Percentiles rank a stretch among this genome's conserved stretches.
phyloP scores from a whole-genome alignment of 1,140 invertebrate genomes.

The Drosophila gunungcola region DNA sequence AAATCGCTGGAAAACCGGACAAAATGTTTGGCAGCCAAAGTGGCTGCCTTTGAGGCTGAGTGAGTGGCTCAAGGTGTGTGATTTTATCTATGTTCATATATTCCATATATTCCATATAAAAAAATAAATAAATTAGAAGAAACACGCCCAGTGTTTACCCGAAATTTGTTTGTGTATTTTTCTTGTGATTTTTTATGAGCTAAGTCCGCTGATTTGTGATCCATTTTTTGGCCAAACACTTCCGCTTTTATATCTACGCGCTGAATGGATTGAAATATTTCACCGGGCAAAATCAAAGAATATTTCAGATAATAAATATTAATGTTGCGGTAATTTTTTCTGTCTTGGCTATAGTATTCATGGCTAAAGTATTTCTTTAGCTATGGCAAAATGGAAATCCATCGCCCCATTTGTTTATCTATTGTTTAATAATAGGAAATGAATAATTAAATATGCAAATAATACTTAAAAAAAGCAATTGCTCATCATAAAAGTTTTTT shows the following conservation, averaged over 20 bases:
- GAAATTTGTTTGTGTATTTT: slow-evolving; percentile 30
- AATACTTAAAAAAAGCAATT: slow-evolving; percentile 21
- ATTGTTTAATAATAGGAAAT: slow-evolving; percentile 36
- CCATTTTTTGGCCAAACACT: slow-evolving; percentile 33
- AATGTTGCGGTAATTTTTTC: slow-evolving; percentile 7
- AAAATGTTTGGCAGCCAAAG: slow-evolving; percentile 46
- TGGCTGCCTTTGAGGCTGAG: slow-evolving; percentile 51
- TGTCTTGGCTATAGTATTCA: too few species aligned
- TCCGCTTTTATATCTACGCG: slow-evolving; percentile 12
- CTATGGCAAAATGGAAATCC: slow-evolving; percentile 12
- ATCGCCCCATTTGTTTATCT: slow-evolving; percentile 15
- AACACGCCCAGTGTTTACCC: slow-evolving; percentile 11
- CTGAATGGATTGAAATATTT: slow-evolving; percentile 30
- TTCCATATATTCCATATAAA: background rate
- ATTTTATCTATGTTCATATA: background rate
- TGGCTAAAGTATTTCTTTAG: background rate
- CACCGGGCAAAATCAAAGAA: slow-evolving; percentile 26
- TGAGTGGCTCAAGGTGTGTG: slow-evolving; percentile 55
- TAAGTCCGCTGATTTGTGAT: slow-evolving; percentile 39
- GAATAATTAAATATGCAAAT: slow-evolving; percentile 22
- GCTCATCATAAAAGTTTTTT: slow-evolving; percentile 4
- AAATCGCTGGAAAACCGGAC: slow-evolving; percentile 30
- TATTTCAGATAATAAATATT: slow-evolving; percentile 35
- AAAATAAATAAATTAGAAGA: background rate
- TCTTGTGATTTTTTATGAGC: slow-evolving; percentile 35